Evolutionary conservation across 2,888 invertebrate species (phyloP).

Genomic region (Hyalella azteca): DNA sequence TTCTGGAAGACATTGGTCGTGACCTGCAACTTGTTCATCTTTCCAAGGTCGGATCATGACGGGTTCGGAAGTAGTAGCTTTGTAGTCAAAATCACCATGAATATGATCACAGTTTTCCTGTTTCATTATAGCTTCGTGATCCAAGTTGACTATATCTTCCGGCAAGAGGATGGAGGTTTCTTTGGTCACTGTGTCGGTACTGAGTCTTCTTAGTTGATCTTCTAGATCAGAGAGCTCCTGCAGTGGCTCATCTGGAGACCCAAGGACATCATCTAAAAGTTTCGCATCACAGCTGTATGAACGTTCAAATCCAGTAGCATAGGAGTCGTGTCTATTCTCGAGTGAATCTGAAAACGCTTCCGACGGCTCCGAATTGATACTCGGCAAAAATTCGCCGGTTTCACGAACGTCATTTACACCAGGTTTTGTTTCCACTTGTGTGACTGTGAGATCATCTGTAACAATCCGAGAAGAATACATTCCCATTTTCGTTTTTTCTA

Average conservation of each 20-base stretch:
- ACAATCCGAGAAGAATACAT: too few species aligned
- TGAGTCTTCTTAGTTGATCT: constrained; percentile 4
- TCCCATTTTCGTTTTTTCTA: too few species aligned
- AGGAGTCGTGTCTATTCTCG: constrained; percentile 37
- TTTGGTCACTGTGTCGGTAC: constrained; percentile 42
- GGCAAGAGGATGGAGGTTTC: constrained; percentile 43
- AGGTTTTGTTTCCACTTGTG: too few species aligned
- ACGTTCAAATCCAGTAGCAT: neutral
- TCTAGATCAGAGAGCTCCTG: neutral
- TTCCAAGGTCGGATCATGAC: neutral
- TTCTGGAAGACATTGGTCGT: neutral
- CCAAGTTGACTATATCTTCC: constrained; percentile 44
- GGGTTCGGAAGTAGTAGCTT: neutral
- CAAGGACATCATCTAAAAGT: too few species aligned
- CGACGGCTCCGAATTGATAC: neutral
- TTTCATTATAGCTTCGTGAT: neutral
- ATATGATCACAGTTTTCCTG: neutral
- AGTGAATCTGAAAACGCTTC: neutral
- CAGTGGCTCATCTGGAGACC: too few species aligned
- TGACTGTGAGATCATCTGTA: too few species aligned
- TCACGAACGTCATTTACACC: neutral
- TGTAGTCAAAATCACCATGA: neutral
- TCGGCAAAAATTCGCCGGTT: neutral
- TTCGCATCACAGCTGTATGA: too few species aligned
- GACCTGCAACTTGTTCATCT: neutral